Evolutionary conservation across 2,888 invertebrate genomes (phyloP), one percentile per base, ranked within the genome.

Genomic region (Chrysopilus asiliformis): DNA sequence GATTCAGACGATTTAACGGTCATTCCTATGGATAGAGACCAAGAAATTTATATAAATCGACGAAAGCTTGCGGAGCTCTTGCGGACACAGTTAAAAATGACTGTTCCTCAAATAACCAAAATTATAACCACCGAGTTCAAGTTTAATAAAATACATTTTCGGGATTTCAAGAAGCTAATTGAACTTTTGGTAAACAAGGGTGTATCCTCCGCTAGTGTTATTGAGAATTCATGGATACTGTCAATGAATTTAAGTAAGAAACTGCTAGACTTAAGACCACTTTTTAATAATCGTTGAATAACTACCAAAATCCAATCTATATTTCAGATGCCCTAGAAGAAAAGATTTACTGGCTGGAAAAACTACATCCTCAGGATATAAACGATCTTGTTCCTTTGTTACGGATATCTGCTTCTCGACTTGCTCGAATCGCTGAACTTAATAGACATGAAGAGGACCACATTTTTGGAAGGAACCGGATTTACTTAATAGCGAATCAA

Each of bases 371-470:
- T 35, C 49, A 52, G 29, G 59, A 64, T 36, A 47, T 64, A 2
- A 66, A 70, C 47, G 68, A 74, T 56, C 68, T 70, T 39, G 46
- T 63, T 20, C 71, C 73, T 2, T 70, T 72, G 46, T 53, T 68
- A 40, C 60, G 63, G 30, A 49, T 72, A 25, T 60, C 70, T 2
- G 20, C 59, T 3, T 43, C 50, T 4, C 53, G 57, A 4, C 44
- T 63, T 1, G 46, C 49, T 0, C 55, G 50, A 38, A 34, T 62
- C 6, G 47, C 55, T 0, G 4, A 26, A 3, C 26, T 43, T 1
- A 32, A 56, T n/a, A 48, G 50, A 27, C 53, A 56, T 33, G 74
- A 74, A 54, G 46, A 55, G 6, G 47, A 46, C 3, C 47, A 55
- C 32, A 56, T 68, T 2, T 61, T 57, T 39, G 64, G 65, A 43